Percentiles rank a stretch among this genome's conserved stretches.
These are phyloP conservation scores for Drosophila ezoana DNA, from an alignment of 2,888 invertebrate species.

Conservation along the genomic window DNA sequence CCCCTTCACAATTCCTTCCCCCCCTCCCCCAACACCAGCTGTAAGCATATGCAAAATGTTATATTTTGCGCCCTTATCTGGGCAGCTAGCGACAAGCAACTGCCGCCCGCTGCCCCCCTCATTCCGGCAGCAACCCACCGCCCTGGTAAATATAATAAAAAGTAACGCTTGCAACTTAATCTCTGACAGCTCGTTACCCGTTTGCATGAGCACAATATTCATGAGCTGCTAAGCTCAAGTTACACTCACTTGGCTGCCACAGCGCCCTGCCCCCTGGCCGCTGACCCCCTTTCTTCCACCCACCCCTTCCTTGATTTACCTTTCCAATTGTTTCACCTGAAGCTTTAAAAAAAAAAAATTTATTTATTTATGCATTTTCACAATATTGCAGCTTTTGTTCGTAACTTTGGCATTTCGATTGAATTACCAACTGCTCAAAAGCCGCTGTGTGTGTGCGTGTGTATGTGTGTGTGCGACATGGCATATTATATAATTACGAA, in stretches of 20 bases:
- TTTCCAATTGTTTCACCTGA: slow-evolving; percentile 65
- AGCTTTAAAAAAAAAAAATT: slow-evolving; percentile 32
- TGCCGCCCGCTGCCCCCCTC: slow-evolving; percentile 4
- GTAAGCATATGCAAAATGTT: slow-evolving; percentile 80
- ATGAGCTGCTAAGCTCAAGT: slow-evolving; percentile 82
- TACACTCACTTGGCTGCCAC: slow-evolving; percentile 68
- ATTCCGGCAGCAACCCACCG: slow-evolving; percentile 12
- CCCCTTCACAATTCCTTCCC: not conserved
- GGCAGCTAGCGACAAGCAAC: slow-evolving; percentile 52
- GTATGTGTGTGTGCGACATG: slow-evolving; percentile 15
- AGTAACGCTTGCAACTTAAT: slow-evolving; percentile 82
- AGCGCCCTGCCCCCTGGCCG: not conserved
- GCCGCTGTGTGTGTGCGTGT: slow-evolving; percentile 3
- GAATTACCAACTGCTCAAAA: slow-evolving; percentile 58
- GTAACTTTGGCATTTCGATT: slow-evolving; percentile 75
- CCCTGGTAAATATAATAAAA: slow-evolving; percentile 76
- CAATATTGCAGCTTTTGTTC: slow-evolving; percentile 54
- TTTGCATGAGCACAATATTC: slow-evolving; percentile 81
- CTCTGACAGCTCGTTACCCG: slow-evolving; percentile 82
- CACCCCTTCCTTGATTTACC: not conserved
- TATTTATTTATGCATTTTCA: slow-evolving; percentile 71
- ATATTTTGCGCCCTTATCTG: slow-evolving; percentile 74
- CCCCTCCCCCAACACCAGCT: not conserved
- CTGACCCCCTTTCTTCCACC: not conserved
- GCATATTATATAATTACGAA: slow-evolving; percentile 74